Percentiles rank a stretch among this genome's conserved stretches.
Evolutionary conservation across 2,797 vertebrate genomes (phyloP).

Genomic region (Mastacembelus armatus): DNA sequence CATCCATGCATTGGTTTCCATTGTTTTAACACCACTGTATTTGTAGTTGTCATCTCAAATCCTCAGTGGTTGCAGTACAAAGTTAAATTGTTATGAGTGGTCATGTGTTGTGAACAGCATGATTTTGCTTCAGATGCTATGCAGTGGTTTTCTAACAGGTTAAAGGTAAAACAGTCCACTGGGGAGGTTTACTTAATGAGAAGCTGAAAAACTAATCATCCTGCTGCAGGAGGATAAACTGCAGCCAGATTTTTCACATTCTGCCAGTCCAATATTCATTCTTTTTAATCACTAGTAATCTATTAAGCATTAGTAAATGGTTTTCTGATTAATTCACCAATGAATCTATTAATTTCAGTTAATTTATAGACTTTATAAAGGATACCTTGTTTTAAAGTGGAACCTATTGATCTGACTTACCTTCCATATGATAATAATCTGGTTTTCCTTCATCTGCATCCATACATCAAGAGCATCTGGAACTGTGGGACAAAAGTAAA

Average conservation of each 20-base stretch:
- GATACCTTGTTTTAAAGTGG: neutral
- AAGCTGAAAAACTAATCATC: neutral
- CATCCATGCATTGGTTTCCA: no score
- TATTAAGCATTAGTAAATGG: neutral
- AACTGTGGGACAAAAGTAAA: conserved; percentile 60
- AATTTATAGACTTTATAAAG: neutral
- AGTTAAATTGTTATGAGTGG: no score
- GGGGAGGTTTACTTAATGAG: no score
- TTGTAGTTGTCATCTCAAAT: no score
- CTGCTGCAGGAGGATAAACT: neutral
- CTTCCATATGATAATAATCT: conserved; percentile 72
- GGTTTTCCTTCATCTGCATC: conserved; percentile 55
- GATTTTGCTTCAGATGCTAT: no score
- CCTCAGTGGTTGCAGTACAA: no score
- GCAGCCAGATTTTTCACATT: neutral
- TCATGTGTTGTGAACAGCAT: no score
- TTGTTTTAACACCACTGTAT: no score
- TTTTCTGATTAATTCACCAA: no score
- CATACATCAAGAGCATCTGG: conserved; percentile 81
- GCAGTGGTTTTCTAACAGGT: no score
- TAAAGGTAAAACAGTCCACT: no score
- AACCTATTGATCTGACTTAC: conserved; percentile 57
- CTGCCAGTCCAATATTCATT: neutral
- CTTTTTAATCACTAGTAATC: neutral
- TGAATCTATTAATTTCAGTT: neutral